phyloP scores from a whole-genome alignment of 2,888 invertebrate genomes.

The Volucella zonaria region DNA sequence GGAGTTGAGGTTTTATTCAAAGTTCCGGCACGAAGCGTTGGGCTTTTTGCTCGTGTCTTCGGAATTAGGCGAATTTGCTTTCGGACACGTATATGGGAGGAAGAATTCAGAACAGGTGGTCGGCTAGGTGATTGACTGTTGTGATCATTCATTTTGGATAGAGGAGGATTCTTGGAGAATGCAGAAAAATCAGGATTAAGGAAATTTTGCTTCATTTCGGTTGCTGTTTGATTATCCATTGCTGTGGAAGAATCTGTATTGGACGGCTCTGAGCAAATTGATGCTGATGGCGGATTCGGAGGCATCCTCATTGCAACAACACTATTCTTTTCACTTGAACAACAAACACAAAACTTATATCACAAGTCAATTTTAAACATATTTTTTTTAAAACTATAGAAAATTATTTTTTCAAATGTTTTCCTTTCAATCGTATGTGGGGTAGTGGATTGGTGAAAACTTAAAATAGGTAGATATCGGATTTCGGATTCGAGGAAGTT shows the following conservation, averaged over 20 bases:
- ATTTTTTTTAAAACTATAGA: constrained; percentile 3
- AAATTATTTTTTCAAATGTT: constrained; percentile 14
- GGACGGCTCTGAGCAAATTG: constrained; percentile 65
- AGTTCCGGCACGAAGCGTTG: constrained; percentile 54
- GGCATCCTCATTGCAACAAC: constrained; percentile 65
- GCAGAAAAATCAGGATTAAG: constrained; percentile 65
- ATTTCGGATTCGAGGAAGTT: constrained; percentile 65
- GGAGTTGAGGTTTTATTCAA: constrained; percentile 54
- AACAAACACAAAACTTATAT: constrained; percentile 17
- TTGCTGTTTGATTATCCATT: constrained; percentile 44
- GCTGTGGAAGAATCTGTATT: constrained; percentile 41
- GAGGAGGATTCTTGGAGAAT: constrained; percentile 36
- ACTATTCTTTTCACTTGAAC: constrained; percentile 16
- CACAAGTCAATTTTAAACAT: constrained; percentile 27
- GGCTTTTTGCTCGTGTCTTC: constrained; percentile 77
- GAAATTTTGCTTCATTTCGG: constrained; percentile 37
- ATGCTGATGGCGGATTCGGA: constrained; percentile 74
- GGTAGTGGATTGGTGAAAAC: not conserved
- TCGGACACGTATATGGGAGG: constrained; percentile 77
- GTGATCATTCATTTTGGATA: constrained; percentile 53
- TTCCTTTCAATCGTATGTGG: constrained; percentile 1
- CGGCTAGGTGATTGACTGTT: constrained; percentile 54
- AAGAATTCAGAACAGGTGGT: constrained; percentile 79
- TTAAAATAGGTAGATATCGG: constrained; percentile 40
- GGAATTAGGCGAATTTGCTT: constrained; percentile 78